Conservation (phyloP, 2,113 vertebrate genomes). For the Hydrochoerus hydrochaeris region DNA sequence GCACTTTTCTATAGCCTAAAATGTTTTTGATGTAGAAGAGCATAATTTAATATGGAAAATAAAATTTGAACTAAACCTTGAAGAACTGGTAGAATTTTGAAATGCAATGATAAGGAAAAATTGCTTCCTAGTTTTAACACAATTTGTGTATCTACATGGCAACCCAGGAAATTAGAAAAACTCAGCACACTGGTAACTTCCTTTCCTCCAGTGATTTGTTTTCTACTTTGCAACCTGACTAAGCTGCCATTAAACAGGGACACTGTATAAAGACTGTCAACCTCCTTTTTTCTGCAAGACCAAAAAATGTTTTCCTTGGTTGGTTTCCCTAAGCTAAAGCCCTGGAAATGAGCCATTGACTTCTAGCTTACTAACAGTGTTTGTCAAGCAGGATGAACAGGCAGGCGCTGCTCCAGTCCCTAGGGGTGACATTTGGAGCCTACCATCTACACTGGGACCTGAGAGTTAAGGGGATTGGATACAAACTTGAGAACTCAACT, state of each 20-base stretch:
- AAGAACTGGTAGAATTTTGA: background rate
- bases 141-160: background rate
- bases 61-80: background rate
- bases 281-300: constrained; percentile 59
- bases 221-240: background rate
- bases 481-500: constrained; percentile 76
- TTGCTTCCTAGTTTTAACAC: background rate
- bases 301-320: constrained; percentile 47
- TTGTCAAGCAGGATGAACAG: constrained; percentile 71
- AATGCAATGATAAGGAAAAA: background rate
- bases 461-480: constrained; percentile 62
- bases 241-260: background rate
- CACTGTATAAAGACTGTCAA: background rate
- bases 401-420: constrained; percentile 64
- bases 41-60: background rate
- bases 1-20: background rate
- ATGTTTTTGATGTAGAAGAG: background rate
- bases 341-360: constrained; percentile 44
- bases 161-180: constrained; percentile 16
- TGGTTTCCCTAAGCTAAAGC: background rate
- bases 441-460: constrained; percentile 46
- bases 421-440: constrained; percentile 68
- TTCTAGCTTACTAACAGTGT: constrained; percentile 74
- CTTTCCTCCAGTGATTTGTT: background rate
- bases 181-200: background rate